Conservation (phyloP, 2,113 vertebrate genomes). For the Channa maculata region DNA sequence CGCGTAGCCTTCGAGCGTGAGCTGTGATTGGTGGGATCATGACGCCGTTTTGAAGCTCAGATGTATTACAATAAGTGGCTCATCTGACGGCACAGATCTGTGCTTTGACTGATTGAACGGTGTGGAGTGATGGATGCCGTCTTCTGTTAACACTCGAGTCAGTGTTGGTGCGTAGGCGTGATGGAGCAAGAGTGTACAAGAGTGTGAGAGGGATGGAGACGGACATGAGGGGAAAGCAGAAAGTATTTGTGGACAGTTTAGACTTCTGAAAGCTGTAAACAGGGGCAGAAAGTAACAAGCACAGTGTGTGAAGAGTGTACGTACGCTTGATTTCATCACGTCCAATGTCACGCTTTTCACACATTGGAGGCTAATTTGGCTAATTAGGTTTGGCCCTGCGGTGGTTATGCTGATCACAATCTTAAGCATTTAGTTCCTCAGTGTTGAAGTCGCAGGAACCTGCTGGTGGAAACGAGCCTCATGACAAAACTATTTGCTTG, state of each 20-base stretch:
- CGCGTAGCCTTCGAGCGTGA: conserved; percentile 6
- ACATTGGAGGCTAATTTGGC: too few relatives aligned
- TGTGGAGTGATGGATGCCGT: conserved; percentile 32
- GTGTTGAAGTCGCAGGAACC: too few relatives aligned
- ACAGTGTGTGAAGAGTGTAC: background rate
- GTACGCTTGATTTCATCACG: background rate
- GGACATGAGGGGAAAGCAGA: background rate
- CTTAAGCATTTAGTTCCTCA: too few relatives aligned
- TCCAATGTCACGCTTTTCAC: too few relatives aligned
- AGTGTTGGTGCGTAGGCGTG: conserved; percentile 6
- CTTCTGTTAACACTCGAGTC: conserved; percentile 33
- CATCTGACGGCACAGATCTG: conserved; percentile 51
- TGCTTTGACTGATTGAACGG: conserved; percentile 42
- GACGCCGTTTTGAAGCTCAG: conserved; percentile 29
- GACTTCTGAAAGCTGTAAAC: background rate
- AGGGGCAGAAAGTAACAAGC: background rate
- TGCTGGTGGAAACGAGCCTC: too few relatives aligned
- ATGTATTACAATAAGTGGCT: conserved; percentile 55
- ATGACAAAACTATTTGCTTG: too few relatives aligned
- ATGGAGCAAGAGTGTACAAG: background rate
- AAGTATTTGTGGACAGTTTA: background rate
- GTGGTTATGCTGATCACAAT: too few relatives aligned
- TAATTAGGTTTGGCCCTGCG: too few relatives aligned
- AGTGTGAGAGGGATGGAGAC: background rate
- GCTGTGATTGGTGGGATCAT: conserved; percentile 53